Base-by-base conservation (phyloP, 2,113 vertebrate species). In the Merops nubicus region DNA sequence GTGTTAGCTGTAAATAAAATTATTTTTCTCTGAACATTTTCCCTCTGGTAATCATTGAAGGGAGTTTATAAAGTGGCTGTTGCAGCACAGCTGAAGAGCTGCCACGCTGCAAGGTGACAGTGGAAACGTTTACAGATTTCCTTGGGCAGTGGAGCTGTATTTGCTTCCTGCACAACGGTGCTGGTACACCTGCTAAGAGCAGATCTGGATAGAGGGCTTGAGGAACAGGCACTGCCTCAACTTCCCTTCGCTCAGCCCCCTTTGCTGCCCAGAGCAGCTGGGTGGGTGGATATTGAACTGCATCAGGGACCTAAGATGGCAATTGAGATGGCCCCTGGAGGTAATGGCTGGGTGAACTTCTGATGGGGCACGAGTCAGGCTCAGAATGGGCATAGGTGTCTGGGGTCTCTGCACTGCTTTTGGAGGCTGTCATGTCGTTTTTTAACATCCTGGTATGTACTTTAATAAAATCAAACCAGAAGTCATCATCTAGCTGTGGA, bases 1-100 rank as follows among this genome's bases (percentile, higher is more conserved):
- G 57, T 82, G 36, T 82, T 93, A 88, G 65, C 81, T 76, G 89
- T 95, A 95, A 95, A 93, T 89, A 89, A 94, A 89, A 81, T 63
- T 54, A 45, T 40, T 93, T 91, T 81, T 78, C 73, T 78, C 38
- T 89, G 60, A 81, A 63, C 19, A 3, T 70, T 86, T 92, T 74
- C 38, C 14, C 22, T 75, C 64, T 85, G 54, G 25, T 48, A 82
- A 62, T 16, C 1, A 0, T 36, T 93, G 91, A 96, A 89, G 54
- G 45, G 36, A 76, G 38, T 85, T 93, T 29, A 28, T 62, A n/a
- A 91, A 65, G 65, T 21, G 9, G 28, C 70, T 91, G 56, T 63
- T 92, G 60, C 75, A 73, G 50, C 1, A 5, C 2, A 6, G 26
- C 81, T 94, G 53, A 48, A 34, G 50, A 64, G 31, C 85, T 90